phyloP scores from a whole-genome alignment of 2,113 vertebrate genomes.

The Microcebus tavaratra region DNA sequence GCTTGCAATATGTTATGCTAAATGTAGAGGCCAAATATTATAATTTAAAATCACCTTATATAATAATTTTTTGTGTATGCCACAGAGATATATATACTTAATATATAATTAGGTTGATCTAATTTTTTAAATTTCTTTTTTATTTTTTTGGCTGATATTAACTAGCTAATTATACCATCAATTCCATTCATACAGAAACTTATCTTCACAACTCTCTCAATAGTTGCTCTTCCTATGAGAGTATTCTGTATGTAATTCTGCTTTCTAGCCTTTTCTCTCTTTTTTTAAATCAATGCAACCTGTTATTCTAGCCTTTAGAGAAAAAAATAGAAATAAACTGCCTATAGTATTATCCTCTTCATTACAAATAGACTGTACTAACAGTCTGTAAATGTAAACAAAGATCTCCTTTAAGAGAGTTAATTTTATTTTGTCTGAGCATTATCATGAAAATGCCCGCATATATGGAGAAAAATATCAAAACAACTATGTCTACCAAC shows the following conservation, averaged over 20 bases:
- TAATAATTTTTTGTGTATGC: background rate
- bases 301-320: background rate
- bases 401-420: background rate
- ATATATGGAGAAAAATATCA: background rate
- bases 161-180: background rate
- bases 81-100: background rate
- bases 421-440: background rate
- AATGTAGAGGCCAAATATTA: background rate
- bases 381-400: background rate
- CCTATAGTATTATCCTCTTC: background rate
- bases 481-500: background rate
- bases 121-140: background rate
- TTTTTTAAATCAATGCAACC: background rate
- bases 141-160: background rate
- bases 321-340: background rate
- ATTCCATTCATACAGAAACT: background rate
- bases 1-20: background rate
- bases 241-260: background rate
- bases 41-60: constrained; percentile 1
- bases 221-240: background rate
- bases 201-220: background rate
- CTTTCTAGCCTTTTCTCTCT: background rate
- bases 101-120: background rate
- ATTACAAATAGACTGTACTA: background rate
- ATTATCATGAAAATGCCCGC: background rate